phyloP scores from a whole-genome alignment of 2,113 vertebrate species.

The Barnardius zonarius region DNA sequence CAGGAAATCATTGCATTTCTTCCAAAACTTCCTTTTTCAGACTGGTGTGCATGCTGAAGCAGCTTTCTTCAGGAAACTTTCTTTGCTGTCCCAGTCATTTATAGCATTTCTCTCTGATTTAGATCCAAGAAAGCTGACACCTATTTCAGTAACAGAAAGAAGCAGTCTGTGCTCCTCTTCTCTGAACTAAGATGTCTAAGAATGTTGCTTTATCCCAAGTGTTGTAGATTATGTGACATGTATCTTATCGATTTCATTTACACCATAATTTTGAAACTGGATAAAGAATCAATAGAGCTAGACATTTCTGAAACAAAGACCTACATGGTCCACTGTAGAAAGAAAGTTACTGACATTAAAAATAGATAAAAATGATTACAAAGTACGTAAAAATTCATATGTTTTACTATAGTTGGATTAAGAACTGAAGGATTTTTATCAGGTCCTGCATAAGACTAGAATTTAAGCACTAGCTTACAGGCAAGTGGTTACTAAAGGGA shows the following conservation, averaged over 20 bases:
- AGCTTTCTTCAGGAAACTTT: background rate
- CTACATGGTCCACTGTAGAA: background rate
- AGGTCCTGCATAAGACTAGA: background rate
- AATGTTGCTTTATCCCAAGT: background rate
- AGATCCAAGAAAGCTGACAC: background rate
- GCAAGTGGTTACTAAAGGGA: background rate
- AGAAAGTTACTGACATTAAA: background rate
- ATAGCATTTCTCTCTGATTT: background rate
- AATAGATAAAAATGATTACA: background rate
- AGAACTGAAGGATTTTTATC: background rate
- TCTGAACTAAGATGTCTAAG: background rate
- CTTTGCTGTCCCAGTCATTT: background rate
- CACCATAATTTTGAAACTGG: background rate
- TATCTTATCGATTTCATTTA: background rate
- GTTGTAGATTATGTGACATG: rapidly evolving
- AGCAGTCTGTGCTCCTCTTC: background rate
- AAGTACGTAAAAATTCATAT: background rate
- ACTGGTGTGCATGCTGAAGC: background rate
- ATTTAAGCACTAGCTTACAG: background rate
- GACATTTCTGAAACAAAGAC: background rate
- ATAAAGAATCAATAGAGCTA: background rate
- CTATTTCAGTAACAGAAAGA: background rate
- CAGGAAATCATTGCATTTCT: background rate
- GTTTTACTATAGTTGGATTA: background rate
- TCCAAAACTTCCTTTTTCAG: background rate